A percentile compares a stretch with the other conserved stretches of the same genome.
phyloP scores from a whole-genome alignment of 2,797 vertebrate species.

The Orestias chungarensis region DNA sequence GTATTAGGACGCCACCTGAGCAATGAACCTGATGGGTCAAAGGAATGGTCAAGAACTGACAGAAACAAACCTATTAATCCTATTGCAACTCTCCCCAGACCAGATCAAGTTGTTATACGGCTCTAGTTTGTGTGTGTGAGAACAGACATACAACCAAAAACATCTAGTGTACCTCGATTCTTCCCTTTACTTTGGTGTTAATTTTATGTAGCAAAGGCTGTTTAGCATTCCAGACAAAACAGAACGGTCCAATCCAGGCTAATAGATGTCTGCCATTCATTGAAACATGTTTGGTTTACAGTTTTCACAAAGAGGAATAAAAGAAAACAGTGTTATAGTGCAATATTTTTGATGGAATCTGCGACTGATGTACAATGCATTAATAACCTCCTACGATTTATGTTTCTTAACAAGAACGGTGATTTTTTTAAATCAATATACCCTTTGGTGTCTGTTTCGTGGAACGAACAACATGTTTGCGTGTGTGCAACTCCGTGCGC shows the following conservation, averaged over 20 bases:
- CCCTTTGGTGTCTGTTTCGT: constrained; percentile 31
- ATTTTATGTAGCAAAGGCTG: background rate
- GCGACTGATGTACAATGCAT: background rate
- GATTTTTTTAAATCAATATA: constrained; percentile 42
- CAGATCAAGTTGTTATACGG: background rate
- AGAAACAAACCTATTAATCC: no score
- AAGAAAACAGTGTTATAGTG: background rate
- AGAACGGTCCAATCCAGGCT: background rate
- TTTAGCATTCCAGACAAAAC: background rate
- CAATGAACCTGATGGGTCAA: background rate
- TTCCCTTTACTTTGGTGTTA: background rate
- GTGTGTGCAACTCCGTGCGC: constrained; percentile 26
- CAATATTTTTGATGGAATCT: background rate
- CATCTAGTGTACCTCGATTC: background rate
- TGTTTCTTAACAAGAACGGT: background rate
- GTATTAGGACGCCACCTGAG: background rate
- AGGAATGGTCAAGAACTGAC: background rate
- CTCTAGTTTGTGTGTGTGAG: background rate
- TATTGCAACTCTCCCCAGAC: background rate
- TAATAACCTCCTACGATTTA: background rate
- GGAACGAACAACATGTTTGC: constrained; percentile 44
- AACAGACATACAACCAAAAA: background rate
- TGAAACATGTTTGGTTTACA: background rate
- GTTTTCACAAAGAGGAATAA: background rate
- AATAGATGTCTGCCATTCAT: background rate